Percentiles rank a stretch among this genome's conserved stretches.
These are phyloP conservation scores for Papilio dardanus DNA, from an alignment of 1,140 invertebrate genomes.

Conservation along the genomic window DNA sequence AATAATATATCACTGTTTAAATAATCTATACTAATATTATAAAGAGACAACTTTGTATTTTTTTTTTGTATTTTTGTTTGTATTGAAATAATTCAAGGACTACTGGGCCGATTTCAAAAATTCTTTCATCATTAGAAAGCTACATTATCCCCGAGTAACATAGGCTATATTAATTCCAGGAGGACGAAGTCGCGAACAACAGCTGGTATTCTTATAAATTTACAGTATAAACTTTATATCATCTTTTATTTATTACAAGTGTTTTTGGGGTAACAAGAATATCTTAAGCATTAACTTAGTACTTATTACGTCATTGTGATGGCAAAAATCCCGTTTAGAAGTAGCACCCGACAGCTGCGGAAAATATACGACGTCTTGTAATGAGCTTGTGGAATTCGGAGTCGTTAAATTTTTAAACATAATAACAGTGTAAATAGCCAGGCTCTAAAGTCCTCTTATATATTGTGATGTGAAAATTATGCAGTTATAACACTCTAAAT, in stretches of 20 bases:
- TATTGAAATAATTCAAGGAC: no score
- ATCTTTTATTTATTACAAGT: neutral
- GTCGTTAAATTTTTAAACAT: conserved; percentile 22
- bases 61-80: no score
- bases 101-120: no score
- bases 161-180: no score
- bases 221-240: no score
- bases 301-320: neutral
- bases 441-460: neutral
- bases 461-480: neutral
- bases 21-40: neutral
- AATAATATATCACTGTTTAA: neutral
- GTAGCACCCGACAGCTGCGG: conserved; percentile 5
- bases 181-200: no score
- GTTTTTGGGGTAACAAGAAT: neutral
- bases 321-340: conserved; percentile 16
- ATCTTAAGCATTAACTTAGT: conserved; percentile 15
- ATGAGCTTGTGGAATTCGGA: conserved; percentile 12
- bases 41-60: neutral
- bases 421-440: conserved; percentile 4
- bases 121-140: no score
- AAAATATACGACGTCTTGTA: conserved; percentile 27
- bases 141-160: no score
- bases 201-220: no score
- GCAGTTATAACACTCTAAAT: neutral